Evolutionary conservation across 2,797 vertebrate species (phyloP).

Genomic region (Tachyglossus aculeatus): DNA sequence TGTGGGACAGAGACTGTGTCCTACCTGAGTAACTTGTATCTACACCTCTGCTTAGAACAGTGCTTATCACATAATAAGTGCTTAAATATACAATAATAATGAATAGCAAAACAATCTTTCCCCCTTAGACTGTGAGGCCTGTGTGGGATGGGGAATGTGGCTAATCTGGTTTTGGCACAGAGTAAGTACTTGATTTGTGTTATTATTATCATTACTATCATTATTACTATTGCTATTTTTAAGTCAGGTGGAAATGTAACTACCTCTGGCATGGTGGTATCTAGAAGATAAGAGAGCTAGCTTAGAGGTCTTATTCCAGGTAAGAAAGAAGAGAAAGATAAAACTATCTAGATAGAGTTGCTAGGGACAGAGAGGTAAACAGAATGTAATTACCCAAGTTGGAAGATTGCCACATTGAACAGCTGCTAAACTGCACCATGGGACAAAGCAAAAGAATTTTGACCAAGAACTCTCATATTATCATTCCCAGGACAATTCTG

Average conservation of each 20-base stretch:
- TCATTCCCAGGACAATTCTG: slow-evolving; percentile 2
- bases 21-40: too few relatives aligned
- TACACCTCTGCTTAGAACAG: too few relatives aligned
- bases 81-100: too few relatives aligned
- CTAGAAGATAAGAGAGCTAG: not conserved
- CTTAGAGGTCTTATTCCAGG: slow-evolving; percentile 16
- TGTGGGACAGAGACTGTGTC: too few relatives aligned
- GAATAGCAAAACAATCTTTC: too few relatives aligned
- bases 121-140: too few relatives aligned
- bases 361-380: slow-evolving; percentile 61
- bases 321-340: slow-evolving; percentile 47
- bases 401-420: slow-evolving; percentile 49
- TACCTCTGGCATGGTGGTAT: not conserved
- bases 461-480: slow-evolving; percentile 16
- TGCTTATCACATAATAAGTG: too few relatives aligned
- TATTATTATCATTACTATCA: too few relatives aligned
- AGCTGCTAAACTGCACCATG: slow-evolving; percentile 63
- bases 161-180: too few relatives aligned
- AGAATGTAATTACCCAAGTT: slow-evolving; percentile 66
- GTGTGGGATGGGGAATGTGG: too few relatives aligned
- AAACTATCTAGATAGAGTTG: slow-evolving; percentile 42
- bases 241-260: not conserved
- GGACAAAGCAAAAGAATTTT: slow-evolving; percentile 16
- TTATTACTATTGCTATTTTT: too few relatives aligned
- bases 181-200: too few relatives aligned